These are phyloP conservation scores for Brotogeris chrysoptera DNA, from an alignment of 2,797 vertebrate species.

Conservation along the genomic window DNA sequence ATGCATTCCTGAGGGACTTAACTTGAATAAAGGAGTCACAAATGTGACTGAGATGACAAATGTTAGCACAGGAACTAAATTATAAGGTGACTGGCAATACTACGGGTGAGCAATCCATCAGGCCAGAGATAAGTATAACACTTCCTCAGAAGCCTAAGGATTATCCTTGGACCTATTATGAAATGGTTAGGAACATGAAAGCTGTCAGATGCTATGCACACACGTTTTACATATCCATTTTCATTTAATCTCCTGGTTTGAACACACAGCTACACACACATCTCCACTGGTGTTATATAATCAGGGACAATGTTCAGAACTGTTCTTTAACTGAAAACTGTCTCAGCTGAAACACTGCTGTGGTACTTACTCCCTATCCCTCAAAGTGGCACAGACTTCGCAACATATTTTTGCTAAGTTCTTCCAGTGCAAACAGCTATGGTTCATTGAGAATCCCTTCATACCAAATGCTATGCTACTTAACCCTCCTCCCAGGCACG, in stretches of 20 bases:
- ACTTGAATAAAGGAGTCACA: not conserved
- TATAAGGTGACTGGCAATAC: not conserved
- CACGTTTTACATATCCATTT: not conserved
- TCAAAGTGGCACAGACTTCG: not conserved
- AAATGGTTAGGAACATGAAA: not conserved
- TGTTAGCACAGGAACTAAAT: not conserved
- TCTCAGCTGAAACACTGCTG: not conserved
- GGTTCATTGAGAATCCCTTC: not conserved
- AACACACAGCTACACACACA: not conserved
- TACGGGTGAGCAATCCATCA: not conserved
- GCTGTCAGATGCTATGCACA: not conserved
- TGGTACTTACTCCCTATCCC: not conserved
- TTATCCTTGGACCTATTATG: not conserved
- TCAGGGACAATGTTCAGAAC: not conserved
- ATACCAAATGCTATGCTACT: not conserved
- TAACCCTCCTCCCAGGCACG: not conserved
- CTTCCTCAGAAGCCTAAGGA: not conserved
- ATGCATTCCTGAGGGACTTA: not conserved
- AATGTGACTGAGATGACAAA: not conserved
- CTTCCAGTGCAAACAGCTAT: fast-evolving
- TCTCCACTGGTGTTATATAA: not conserved
- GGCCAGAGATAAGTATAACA: not conserved
- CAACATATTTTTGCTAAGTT: not conserved
- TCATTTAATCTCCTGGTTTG: not conserved
- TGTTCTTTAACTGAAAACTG: not conserved